phyloP scores from a whole-genome alignment of 2,113 vertebrate species.

The Cyanocitta stelleri region DNA sequence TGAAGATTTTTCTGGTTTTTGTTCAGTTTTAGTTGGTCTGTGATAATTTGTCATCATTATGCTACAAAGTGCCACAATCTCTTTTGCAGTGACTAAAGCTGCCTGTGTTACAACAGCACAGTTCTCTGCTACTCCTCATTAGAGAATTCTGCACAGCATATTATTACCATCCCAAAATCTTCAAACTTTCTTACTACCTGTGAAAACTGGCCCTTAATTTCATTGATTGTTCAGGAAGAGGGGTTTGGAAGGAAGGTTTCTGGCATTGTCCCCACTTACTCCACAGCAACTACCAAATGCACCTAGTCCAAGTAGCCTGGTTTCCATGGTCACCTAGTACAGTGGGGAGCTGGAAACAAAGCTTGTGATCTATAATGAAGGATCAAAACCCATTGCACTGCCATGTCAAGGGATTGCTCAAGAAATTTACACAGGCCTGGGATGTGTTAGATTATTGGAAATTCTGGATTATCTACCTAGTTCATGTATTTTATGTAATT shows the following conservation, averaged over 20 bases:
- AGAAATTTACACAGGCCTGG: neutral
- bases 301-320: neutral
- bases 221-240: neutral
- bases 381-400: neutral
- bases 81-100: neutral
- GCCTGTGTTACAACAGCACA: neutral
- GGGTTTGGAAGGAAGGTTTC: neutral
- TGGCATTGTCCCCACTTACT: neutral
- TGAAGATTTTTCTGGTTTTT: neutral
- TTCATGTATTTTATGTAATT: neutral
- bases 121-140: neutral
- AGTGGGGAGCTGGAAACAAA: neutral
- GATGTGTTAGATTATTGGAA: neutral
- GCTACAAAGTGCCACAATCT: fast-evolving
- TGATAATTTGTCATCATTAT: neutral
- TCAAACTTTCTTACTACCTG: neutral
- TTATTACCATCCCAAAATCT: neutral
- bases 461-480: neutral
- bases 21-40: neutral
- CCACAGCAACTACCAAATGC: neutral
- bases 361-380: neutral
- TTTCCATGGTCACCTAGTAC: neutral
- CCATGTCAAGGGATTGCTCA: neutral
- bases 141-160: neutral
- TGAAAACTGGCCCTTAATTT: neutral